phyloP scores from a whole-genome alignment of 2,888 invertebrate genomes.

The Apotomis betuletana region DNA sequence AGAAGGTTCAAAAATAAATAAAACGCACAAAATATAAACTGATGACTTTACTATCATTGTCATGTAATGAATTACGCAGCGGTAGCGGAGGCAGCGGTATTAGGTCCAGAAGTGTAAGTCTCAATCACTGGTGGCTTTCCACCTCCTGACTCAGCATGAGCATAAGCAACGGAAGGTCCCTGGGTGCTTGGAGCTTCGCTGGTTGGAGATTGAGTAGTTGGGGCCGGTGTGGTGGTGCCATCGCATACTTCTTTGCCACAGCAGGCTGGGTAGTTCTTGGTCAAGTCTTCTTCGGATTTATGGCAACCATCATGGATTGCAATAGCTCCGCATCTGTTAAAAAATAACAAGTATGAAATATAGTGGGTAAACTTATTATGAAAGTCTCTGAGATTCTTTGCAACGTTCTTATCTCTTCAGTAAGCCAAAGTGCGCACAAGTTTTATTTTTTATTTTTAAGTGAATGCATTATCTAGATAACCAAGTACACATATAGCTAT shows the following conservation, averaged over 20 bases:
- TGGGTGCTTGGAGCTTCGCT: not conserved
- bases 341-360: too few species aligned
- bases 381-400: too few species aligned
- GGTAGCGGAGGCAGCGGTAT: not conserved
- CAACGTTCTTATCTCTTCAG: too few species aligned
- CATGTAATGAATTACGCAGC: not conserved
- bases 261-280: not conserved
- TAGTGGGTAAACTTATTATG: too few species aligned
- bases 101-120: not conserved
- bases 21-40: not conserved
- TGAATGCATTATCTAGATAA: too few species aligned
- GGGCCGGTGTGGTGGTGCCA: not conserved
- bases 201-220: not conserved
- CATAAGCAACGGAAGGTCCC: not conserved
- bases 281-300: not conserved
- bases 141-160: not conserved
- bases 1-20: not conserved
- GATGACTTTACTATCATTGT: not conserved
- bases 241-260: not conserved
- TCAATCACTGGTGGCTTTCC: not conserved
- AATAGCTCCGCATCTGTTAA: not conserved
- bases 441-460: too few species aligned
- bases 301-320: not conserved
- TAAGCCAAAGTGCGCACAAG: too few species aligned
- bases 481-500: too few species aligned